Base-by-base conservation (phyloP, 2,113 vertebrate genomes). In the Hippocampus abdominalis region DNA sequence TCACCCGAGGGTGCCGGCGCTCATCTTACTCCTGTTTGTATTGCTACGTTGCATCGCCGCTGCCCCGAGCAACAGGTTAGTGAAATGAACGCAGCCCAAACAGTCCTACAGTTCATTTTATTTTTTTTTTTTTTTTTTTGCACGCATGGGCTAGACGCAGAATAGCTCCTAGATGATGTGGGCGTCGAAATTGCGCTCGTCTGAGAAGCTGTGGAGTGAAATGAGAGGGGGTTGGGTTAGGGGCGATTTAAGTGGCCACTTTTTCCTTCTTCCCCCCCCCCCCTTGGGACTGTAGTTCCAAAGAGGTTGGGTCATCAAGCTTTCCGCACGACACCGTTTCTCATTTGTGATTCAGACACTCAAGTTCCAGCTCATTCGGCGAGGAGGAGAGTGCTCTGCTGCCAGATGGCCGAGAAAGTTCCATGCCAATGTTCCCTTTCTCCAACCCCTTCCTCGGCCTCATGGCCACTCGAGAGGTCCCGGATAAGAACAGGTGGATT, bases 61-160 rank as follows among this genome's bases (percentile, higher is more conserved):
- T n/a, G 91, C 91, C 4, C 93, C 94, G 11, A 76, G 89, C 20
- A 78, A 92, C 86, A 95, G 94, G 96, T 97, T 65, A 91, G 90
- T 84, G 16, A 49, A 49, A 49, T 18, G 2, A 73, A 81, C 60
- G 18, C 18, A 48, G 13, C n/a, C 21, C 32, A 42, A 65, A 29
- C 27, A 64, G 20, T 53, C 49, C 4, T 13, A 29, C 4, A 32
- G 29, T 32, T 32, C n/a, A n/a, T n/a, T n/a, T n/a, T n/a, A n/a
- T n/a, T n/a, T 3, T 29, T 29, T 29, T 29, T 3, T 29, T 29
- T 39, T 12, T 62, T 62, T 18, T 10, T 39, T 60, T 32, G 8
- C 16, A 21, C 6, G 11, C 4, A 8, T 2, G 40, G 32, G 29
- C 9, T 21, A 0, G 12, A 49, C 46, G 46, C 10, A 13, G 1